Evolutionary conservation across 2,113 vertebrate genomes (phyloP), one percentile per base, ranked within the genome.

Genomic region (Anguilla japonica): DNA sequence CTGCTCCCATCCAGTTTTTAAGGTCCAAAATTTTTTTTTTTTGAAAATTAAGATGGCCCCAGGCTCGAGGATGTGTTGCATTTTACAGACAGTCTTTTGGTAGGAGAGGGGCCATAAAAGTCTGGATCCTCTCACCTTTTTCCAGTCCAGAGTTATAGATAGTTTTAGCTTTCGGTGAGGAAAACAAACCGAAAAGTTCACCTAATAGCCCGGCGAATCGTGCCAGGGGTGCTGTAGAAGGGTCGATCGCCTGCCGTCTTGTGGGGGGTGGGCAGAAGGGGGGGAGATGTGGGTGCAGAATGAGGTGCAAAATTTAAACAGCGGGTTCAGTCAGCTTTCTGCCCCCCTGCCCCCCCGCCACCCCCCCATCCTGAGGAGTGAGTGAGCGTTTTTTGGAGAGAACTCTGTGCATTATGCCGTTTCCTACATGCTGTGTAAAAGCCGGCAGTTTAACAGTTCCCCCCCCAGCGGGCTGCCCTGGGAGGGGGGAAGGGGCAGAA

Each of bases 1-100:
- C 67, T 39, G 92, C 92, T 89, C 91, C 92, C 87, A 85, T 63
- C 82, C 80, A 87, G 50, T 71, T 3, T n/a, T 34, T 34, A 34
- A 34, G 34, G 34, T 34, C 34, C 34, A 34, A 34, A 34, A 34
- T 34, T 34, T 0, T 34, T 34, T 34, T 34, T 34, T 34, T 34
- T 34, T 34, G 34, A 53, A 53, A 53, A 53, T 53, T 0, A 53
- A 53, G 13, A 53, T 53, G 11, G 13, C 50, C 13, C 1, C 4
- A 46, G 43, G 43, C 9, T 11, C 13, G 7, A 14, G 50, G 7
- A 53, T 14, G 50, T 53, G 7, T 53, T 11, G 50, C 0, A 11
- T 9, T 53, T 53, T 13, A 2, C 60, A 26, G 71, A 11, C 71
- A 6, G 16, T 41, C 43, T n/a, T 75, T 75, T 75, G 9, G 26